Conservation (phyloP, 2,113 vertebrate species). For the Bufo gargarizans region DNA sequence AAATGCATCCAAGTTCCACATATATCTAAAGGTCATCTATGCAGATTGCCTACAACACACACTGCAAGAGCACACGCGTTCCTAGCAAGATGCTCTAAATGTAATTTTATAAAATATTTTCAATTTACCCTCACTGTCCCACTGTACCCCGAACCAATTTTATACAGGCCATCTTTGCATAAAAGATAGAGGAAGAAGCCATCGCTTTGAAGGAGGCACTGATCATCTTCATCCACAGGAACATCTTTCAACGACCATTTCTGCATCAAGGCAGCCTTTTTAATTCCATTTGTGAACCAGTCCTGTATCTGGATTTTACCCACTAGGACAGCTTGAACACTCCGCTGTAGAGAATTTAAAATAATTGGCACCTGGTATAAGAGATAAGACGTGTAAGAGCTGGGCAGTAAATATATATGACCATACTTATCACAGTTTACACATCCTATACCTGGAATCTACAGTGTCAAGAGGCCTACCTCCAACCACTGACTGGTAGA, state of each 20-base stretch:
- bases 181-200: conserved; percentile 97
- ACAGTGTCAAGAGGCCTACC: too few relatives aligned
- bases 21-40: neutral
- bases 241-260: conserved; percentile 95
- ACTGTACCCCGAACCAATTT: conserved; percentile 98
- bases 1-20: neutral
- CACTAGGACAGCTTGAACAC: conserved; percentile 96
- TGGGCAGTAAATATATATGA: too few relatives aligned
- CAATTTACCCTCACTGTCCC: conserved; percentile 93
- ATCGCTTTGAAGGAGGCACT: conserved; percentile 95
- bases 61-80: neutral
- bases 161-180: conserved; percentile 97
- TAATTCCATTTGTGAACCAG: conserved; percentile 98
- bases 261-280: conserved; percentile 96
- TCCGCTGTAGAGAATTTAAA: conserved; percentile 93
- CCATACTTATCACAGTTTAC: too few relatives aligned
- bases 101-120: neutral
- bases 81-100: neutral
- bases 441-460: too few relatives aligned
- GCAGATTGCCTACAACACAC: neutral
- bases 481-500: too few relatives aligned
- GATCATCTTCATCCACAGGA: conserved; percentile 92
- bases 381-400: neutral
- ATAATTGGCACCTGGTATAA: conserved; percentile 91
- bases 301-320: conserved; percentile 99